These are phyloP conservation scores for Oreotrochilus melanogaster DNA, from an alignment of 2,113 vertebrate genomes.

Conservation along the genomic window DNA sequence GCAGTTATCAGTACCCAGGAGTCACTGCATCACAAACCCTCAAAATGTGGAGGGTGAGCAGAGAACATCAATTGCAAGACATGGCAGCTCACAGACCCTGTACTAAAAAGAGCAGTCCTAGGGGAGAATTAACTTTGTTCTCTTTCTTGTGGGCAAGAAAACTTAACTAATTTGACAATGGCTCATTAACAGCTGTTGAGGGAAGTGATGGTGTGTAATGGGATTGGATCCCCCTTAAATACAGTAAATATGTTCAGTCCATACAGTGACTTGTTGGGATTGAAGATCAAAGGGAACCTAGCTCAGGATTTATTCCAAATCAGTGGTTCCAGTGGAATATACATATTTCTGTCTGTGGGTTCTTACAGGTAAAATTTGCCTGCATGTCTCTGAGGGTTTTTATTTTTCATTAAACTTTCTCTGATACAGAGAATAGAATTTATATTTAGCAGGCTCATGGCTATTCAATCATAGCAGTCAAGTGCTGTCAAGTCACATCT, in stretches of 20 bases:
- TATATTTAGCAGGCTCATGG: not conserved
- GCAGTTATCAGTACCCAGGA: rapidly evolving
- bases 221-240: not conserved
- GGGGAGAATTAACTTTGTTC: not conserved
- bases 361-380: not conserved
- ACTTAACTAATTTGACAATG: not conserved
- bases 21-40: no score
- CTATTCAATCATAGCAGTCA: not conserved
- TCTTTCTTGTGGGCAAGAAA: not conserved
- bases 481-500: not conserved
- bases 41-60: not conserved
- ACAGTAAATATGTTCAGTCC: not conserved
- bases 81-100: not conserved
- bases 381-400: not conserved
- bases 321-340: not conserved
- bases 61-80: not conserved
- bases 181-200: not conserved
- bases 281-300: not conserved
- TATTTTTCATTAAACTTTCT: not conserved
- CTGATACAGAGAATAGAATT: not conserved
- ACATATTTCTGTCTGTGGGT: not conserved
- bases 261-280: not conserved
- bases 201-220: not conserved
- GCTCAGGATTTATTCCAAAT: not conserved
- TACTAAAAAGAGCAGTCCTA: not conserved